Base-by-base conservation (phyloP, 2,797 vertebrate species). In the Orientallactaga sibirica region DNA sequence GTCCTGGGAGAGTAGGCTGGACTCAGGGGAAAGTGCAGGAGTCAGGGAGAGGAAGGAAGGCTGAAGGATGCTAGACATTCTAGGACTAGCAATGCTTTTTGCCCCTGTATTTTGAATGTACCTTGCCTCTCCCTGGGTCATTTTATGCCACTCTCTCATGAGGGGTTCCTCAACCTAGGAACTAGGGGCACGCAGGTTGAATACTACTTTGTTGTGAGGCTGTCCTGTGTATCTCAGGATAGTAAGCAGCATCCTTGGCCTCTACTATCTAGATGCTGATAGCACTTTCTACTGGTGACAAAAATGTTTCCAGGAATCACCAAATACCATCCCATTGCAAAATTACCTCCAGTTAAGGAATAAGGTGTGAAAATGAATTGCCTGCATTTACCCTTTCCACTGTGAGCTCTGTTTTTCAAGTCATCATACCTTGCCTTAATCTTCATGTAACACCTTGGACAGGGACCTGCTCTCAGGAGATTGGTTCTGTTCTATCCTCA, bases 11-110 rank as follows among this genome's bases (percentile, higher is more conserved):
- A 24, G 15, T 1, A 29, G 55, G 43, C 27, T n/a, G 73, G 68
- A 16, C 2, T 14, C 6, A 0, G 66, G 43, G 41, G 43, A n/a
- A 16, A 55, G 5, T 0, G 25, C 19, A 27, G 58, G 66, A 18
- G 15, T 1, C 3, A 66, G 25, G 33, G 64, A n/a, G 43, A 33
- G 52, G 78, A 9, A 33, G 2, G 15, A n/a, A 86, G 88, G n/a
- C n/a, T 29, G 3, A 19, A 22, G 76, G 41, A 1, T 1, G 8
- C 33, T 25, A 88, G 62, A 3, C 25, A n/a, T 0, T 1, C 10
- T 5, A 24, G 41, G 15, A 2, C 19, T 15, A 41, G 18, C 11
- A 5, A 10, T 0, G 0, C 0, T 0, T 16, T 5, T 77, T 70
- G 14, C n/a, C 64, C 52, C 71, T 29, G 2, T n/a, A 14, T 78